Base-by-base conservation (phyloP, 2,797 vertebrate species). In the Bovichtus diacanthus region DNA sequence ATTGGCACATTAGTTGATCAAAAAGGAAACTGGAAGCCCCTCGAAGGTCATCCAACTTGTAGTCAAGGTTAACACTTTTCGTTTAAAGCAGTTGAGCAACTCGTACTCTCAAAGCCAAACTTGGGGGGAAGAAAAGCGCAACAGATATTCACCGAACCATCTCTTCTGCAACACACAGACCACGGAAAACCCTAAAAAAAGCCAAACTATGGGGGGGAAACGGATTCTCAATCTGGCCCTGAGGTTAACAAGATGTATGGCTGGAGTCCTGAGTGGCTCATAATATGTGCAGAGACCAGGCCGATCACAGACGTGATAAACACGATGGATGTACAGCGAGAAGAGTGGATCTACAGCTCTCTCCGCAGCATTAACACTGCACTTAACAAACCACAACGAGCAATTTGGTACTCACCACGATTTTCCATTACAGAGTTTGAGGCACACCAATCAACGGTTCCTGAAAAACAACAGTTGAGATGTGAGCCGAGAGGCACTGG, bases 351-450 rank as follows among this genome's bases (percentile, higher is more conserved):
- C 54, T 43, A 59, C 74, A 79, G 78, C 61, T 76, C 71, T 74
- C 53, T 55, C 66, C 69, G 18, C 73, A 78, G 78, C 82, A 83
- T 88, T 82, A 87, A 87, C 79, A 85, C 76, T 64, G 70, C 86
- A 89, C 81, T 91, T 79, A 71, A 83, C 76, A 84, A 85, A 68
- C 70, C 83, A 84, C 80, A 90, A 66, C 5, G 19, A 79, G 58
- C 51, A 44, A 67, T 67, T 75, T 65, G 50, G 63, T 85, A 94
- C 95, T 95, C 90, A 96, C 95, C 95, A 87, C 88, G 94, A 95
- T 94, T 94, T 95, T 96, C 95, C 95, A 96, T 96, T 91, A 96
- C 95, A 95, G 93, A 93, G 92, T 89, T 90, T 90, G 92, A 93
- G 85, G 92, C 88, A 70, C 87, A 88, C 76, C 91, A 78, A 87